Evolutionary conservation across 2,888 invertebrate species (phyloP), one percentile per base, ranked within the genome.

Genomic region (Eilema griseolum): DNA sequence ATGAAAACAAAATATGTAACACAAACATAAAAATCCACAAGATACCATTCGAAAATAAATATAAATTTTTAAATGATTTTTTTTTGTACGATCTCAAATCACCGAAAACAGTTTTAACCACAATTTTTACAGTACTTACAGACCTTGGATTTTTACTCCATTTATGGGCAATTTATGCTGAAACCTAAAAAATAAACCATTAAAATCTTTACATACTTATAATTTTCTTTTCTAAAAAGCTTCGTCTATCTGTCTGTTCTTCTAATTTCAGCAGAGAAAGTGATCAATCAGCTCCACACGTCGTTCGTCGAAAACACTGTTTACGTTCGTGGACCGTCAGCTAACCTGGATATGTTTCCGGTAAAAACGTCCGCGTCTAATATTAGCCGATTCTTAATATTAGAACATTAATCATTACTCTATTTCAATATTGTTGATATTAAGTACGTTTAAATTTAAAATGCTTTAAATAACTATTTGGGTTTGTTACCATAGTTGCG

Each of bases 291-390:
- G 10, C 26, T 20, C 62, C 62, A 70, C 72, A 76, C 71, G 69
- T 65, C 75, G 74, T 72, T 75, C 66, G 63, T 68, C 69, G 74
- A 75, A 78, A 82, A 77, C 64, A 77, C 74, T 69, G 59, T 71
- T 64, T 33, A 62, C 61, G 81, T 79, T 77, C 77, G 69, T 66
- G 66, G 65, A 61, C 64, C 46, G 37, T 78, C 81, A 73, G 56
- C 68, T 84, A 86, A 85, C 89, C 88, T 74, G 77, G 76, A 83
- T 88, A 73, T 77, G 82, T 83, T 81, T 89, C 88, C 88, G 83
- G 88, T n/a, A 33, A 33, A 74, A 72, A 75, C 56, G 59, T 71
- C 69, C 52, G 16, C 61, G 3, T 31, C 46, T 74, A 77, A 80
- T 70, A 73, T 72, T 72, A 71, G 71, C 61, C 20, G 16, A 57